Evolutionary conservation across 2,797 vertebrate species (phyloP).

Genomic region (Cyprinella venusta): DNA sequence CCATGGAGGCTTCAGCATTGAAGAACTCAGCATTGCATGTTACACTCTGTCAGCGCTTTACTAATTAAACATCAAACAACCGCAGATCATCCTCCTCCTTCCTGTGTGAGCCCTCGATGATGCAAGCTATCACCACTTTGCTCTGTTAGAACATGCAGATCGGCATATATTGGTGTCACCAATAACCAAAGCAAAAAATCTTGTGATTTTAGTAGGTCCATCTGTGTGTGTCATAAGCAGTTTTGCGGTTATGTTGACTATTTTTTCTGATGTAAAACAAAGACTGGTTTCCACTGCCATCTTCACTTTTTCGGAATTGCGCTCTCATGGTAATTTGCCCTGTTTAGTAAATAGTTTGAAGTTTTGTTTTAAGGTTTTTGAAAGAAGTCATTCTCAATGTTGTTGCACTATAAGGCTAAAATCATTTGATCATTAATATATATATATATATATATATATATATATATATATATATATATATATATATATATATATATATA

Average conservation of each 20-base stretch:
- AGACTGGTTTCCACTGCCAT: too few species aligned
- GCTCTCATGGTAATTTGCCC: too few species aligned
- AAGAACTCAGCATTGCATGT: slow-evolving; percentile 49
- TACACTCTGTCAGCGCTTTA: slow-evolving; percentile 53
- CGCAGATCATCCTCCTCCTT: slow-evolving; percentile 45
- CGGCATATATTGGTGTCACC: slow-evolving; percentile 14
- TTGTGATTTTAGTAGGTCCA: background rate
- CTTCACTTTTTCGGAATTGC: too few species aligned
- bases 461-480: too few species aligned
- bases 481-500: too few species aligned
- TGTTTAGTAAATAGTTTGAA: too few species aligned
- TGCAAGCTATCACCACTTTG: slow-evolving; percentile 20
- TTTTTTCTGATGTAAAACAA: background rate
- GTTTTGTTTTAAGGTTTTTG: too few species aligned
- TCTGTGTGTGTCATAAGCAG: background rate
- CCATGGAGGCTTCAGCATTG: slow-evolving; percentile 51
- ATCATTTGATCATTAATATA: too few species aligned
- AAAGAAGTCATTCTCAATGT: too few species aligned
- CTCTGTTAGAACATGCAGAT: slow-evolving; percentile 37
- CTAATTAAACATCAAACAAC: slow-evolving; percentile 67
- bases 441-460: too few species aligned
- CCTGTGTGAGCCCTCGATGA: slow-evolving; percentile 22
- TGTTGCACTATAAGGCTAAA: too few species aligned
- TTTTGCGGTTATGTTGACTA: background rate
- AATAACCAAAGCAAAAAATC: slow-evolving; percentile 4